phyloP scores from a whole-genome alignment of 2,797 vertebrate species.

The Anguilla marmorata region DNA sequence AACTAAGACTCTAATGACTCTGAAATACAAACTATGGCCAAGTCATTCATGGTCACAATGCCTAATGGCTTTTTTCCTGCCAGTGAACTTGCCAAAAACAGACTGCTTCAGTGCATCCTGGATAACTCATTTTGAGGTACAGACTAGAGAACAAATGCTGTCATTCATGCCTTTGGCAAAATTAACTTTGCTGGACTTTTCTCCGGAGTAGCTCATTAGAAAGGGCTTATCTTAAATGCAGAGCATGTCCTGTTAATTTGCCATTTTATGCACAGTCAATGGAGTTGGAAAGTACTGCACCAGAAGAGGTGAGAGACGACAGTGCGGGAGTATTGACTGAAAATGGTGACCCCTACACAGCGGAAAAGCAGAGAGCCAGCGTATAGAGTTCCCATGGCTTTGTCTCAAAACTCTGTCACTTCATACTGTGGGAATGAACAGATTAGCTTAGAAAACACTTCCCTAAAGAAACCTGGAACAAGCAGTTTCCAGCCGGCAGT shows the following conservation, averaged over 20 bases:
- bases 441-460: slow-evolving; percentile 13
- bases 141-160: slow-evolving; percentile 38
- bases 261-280: slow-evolving; percentile 33
- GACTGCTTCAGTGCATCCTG: neutral
- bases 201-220: slow-evolving; percentile 43
- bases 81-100: slow-evolving; percentile 6
- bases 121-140: slow-evolving; percentile 36
- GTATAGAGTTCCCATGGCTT: slow-evolving; percentile 19
- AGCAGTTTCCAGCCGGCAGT: neutral
- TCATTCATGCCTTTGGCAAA: slow-evolving; percentile 43
- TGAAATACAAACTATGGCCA: slow-evolving; percentile 9
- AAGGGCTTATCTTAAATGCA: slow-evolving; percentile 31
- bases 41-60: slow-evolving; percentile 27
- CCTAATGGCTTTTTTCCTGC: slow-evolving; percentile 24
- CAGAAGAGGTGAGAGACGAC: slow-evolving; percentile 9
- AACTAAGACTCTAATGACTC: neutral
- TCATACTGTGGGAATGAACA: slow-evolving; percentile 15
- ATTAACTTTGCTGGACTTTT: slow-evolving; percentile 39
- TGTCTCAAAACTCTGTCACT: slow-evolving; percentile 14
- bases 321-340: slow-evolving; percentile 18
- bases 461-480: slow-evolving; percentile 4
- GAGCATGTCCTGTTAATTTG: slow-evolving; percentile 36
- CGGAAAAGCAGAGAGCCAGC: slow-evolving; percentile 20
- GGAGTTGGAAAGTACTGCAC: slow-evolving; percentile 5
- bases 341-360: neutral